Conservation (phyloP, 2,797 vertebrate species). For the Pantherophis vulpinus region DNA sequence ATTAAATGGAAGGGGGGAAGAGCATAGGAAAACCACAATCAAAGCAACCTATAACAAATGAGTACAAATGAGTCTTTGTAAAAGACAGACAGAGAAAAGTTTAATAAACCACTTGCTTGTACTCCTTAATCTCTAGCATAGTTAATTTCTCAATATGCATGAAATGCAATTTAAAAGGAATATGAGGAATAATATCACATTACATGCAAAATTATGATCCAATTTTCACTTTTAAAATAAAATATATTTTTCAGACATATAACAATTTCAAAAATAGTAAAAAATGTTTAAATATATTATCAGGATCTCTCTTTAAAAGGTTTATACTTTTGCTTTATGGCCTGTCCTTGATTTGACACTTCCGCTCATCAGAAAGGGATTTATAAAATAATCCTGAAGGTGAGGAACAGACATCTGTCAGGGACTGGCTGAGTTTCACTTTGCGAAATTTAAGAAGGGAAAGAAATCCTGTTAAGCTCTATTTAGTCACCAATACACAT, state of each 20-base stretch:
- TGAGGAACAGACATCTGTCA: slow-evolving; percentile 81
- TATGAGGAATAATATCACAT: slow-evolving; percentile 38
- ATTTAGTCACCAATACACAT: slow-evolving; percentile 85
- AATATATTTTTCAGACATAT: slow-evolving; percentile 76
- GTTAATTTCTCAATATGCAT: slow-evolving; percentile 52
- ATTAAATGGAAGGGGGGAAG: slow-evolving; percentile 50
- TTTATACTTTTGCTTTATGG: slow-evolving; percentile 85
- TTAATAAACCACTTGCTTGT: slow-evolving; percentile 54
- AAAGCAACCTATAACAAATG: neutral
- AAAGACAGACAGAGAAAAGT: neutral
- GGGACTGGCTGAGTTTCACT: slow-evolving; percentile 77
- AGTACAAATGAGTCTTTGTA: slow-evolving; percentile 33
- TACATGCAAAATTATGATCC: slow-evolving; percentile 60
- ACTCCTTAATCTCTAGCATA: slow-evolving; percentile 46
- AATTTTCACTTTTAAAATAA: slow-evolving; percentile 71
- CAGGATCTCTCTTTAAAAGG: slow-evolving; percentile 81
- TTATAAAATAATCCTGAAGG: slow-evolving; percentile 85
- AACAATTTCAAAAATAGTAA: slow-evolving; percentile 80
- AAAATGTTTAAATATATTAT: slow-evolving; percentile 81
- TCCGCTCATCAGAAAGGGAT: slow-evolving; percentile 84
- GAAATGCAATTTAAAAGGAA: slow-evolving; percentile 56
- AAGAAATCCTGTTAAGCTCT: slow-evolving; percentile 83
- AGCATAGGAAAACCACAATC: neutral
- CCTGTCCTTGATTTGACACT: slow-evolving; percentile 84
- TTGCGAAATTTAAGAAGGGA: slow-evolving; percentile 81